Evolutionary conservation across 35 echinoderm and acorn worm genomes (phyloP), one percentile per base, ranked within the genome.

Genomic region (Apostichopus parvimensis): DNA sequence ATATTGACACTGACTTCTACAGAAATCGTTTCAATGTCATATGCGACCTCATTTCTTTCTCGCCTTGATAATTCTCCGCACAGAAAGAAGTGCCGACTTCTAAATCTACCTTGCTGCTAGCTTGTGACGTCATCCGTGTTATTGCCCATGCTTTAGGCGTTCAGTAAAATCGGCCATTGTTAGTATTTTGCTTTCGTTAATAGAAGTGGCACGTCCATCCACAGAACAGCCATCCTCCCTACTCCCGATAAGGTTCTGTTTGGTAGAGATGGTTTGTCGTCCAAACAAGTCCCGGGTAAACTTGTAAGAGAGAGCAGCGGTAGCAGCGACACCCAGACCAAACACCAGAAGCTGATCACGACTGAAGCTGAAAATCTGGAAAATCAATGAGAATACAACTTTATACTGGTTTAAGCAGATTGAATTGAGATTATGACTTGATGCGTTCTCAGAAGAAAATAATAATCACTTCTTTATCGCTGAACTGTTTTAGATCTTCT

Each of bases 261-360:
- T 73, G 71, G 71, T 73, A 22, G 13, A 18, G 14, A 73, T 17
- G 6, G 71, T n/a, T 82, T 82, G 80, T 6, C 13, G 10, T 56
- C 80, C 80, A 55, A 82, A 56, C 15, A 54, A 17, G 24, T 25
- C 52, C 52, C 53, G 34, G 56, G 53, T 82, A 57, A 57, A 82
- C 56, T 82, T 82, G 6, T n/a, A 82, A 56, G 80, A 82, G 14
- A 82, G 56, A 82, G 52, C 80, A 20, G 80, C 26, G 56, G 80
- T 55, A 55, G 52, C 80, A 82, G 80, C 53, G 3, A 82, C 78
- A 53, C 78, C 4, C 13, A 80, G 53, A 80, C 78, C 78, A 55
- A 80, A 80, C 7, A 80, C 25, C 25, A 80, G 9, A 45, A 80
- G 24, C 13, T 80, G 25, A 45, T 18, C 53, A 11, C 26, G 17